Conservation (phyloP, 1,140 invertebrate species). For the Drosophila setifemur region DNA sequence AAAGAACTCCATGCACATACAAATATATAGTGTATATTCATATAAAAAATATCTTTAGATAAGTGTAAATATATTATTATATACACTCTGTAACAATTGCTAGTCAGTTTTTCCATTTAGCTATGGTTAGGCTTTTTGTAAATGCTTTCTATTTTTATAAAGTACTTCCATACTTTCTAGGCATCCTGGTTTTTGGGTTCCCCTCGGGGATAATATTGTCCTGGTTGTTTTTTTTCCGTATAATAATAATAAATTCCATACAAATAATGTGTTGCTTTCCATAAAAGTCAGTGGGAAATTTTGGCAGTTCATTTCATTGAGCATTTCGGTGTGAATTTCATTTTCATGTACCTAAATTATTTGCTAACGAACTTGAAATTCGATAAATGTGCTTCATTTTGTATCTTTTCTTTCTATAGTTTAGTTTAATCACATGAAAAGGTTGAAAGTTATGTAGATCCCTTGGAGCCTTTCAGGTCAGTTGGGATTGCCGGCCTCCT, state of each 20-base stretch:
- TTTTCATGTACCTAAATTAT: constrained; percentile 14
- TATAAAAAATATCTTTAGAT: constrained; percentile 37
- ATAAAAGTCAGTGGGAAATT: constrained; percentile 11
- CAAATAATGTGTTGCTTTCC: constrained; percentile 1
- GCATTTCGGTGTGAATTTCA: constrained; percentile 17
- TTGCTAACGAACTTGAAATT: constrained; percentile 23
- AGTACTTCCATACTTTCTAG: constrained; percentile 45
- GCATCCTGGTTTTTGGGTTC: constrained; percentile 9
- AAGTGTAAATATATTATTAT: constrained; percentile 21
- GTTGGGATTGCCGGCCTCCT: constrained; percentile 66
- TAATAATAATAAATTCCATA: background rate
- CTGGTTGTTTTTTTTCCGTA: constrained; percentile 5
- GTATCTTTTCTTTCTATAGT: constrained; percentile 9
- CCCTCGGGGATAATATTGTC: constrained; percentile 27
- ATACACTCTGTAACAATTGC: constrained; percentile 52
- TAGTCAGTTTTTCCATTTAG: constrained; percentile 13
- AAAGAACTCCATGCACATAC: constrained; percentile 21
- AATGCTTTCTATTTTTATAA: constrained; percentile 29
- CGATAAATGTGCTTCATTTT: constrained; percentile 4
- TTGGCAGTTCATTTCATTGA: constrained; percentile 5
- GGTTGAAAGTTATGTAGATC: background rate
- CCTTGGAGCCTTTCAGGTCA: constrained; percentile 40
- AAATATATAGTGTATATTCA: constrained; percentile 14
- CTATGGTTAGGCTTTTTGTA: constrained; percentile 14
- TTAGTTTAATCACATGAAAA: constrained; percentile 49